phyloP scores from a whole-genome alignment of 1,140 invertebrate genomes.

The Adoxophyes honmai region DNA sequence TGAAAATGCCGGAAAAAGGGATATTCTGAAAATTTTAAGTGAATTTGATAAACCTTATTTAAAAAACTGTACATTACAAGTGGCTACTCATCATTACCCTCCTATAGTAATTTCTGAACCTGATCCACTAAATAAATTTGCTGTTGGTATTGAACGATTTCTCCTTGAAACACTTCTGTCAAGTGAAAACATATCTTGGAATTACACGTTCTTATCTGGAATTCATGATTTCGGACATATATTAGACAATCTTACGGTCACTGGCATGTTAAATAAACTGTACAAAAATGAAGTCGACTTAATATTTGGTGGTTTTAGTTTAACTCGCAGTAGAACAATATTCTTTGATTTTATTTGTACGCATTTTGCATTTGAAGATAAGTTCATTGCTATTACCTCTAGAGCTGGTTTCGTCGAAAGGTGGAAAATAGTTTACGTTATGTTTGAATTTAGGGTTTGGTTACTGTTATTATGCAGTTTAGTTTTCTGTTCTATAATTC shows the following conservation, averaged over 20 bases:
- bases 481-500: not conserved
- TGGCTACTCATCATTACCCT: not conserved
- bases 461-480: not conserved
- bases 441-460: not conserved
- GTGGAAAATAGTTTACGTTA: constrained; percentile 4
- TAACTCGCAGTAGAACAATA: not conserved
- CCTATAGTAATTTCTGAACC: not conserved
- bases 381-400: not conserved
- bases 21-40: not conserved
- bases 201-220: not conserved
- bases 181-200: not conserved
- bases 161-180: not conserved
- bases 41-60: not conserved
- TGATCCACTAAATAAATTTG: not conserved
- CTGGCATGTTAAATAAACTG: not conserved
- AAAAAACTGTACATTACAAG: not conserved
- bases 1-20: not conserved
- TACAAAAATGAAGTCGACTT: constrained; percentile 3
- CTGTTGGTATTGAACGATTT: not conserved
- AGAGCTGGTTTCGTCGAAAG: not conserved
- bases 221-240: not conserved
- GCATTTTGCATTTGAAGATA: not conserved
- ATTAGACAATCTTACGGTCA: not conserved
- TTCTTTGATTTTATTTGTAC: not conserved
- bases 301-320: not conserved